Conservation (phyloP, 2,797 vertebrate genomes). For the Zenarchopterus dispar region DNA sequence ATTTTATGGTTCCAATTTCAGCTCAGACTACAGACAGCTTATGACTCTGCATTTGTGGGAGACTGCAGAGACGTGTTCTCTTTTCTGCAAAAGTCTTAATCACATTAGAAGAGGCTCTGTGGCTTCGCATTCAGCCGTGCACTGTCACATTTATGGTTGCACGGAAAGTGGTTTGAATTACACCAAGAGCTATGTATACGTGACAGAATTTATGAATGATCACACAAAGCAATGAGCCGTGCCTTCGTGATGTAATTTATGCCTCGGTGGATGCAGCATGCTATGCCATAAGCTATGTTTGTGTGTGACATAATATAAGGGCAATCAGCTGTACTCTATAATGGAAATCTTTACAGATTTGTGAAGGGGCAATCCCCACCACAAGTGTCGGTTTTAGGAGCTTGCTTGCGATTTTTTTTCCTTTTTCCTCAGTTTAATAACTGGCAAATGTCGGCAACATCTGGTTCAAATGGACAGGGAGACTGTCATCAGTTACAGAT, state of each 20-base stretch:
- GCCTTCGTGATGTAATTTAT: slow-evolving; percentile 33
- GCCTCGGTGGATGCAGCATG: slow-evolving; percentile 18
- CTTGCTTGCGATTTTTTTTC: slow-evolving; percentile 59
- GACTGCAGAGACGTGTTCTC: slow-evolving; percentile 4
- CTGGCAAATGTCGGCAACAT: slow-evolving; percentile 74
- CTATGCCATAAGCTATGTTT: slow-evolving; percentile 36
- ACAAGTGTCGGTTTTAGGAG: slow-evolving; percentile 70
- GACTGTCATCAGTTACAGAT: slow-evolving; percentile 44
- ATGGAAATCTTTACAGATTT: slow-evolving; percentile 56
- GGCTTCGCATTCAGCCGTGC: slow-evolving; percentile 15
- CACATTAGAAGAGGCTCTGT: slow-evolving; percentile 15
- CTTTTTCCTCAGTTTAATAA: slow-evolving; percentile 54
- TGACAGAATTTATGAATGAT: slow-evolving; percentile 44
- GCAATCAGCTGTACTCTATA: slow-evolving; percentile 60
- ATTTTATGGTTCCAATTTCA: slow-evolving; percentile 2
- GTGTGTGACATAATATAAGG: slow-evolving; percentile 46
- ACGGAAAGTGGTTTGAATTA: slow-evolving; percentile 35
- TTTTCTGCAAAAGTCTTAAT: slow-evolving; percentile 28
- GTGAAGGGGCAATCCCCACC: slow-evolving; percentile 65
- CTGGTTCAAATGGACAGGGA: slow-evolving; percentile 67
- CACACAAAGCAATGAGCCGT: slow-evolving; percentile 40
- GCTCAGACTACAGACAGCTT: background rate
- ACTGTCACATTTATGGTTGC: slow-evolving; percentile 35
- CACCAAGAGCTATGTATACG: slow-evolving; percentile 21
- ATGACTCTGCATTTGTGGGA: slow-evolving; percentile 13